Conservation (phyloP, 2,888 invertebrate genomes). For the Encarsia formosa region DNA sequence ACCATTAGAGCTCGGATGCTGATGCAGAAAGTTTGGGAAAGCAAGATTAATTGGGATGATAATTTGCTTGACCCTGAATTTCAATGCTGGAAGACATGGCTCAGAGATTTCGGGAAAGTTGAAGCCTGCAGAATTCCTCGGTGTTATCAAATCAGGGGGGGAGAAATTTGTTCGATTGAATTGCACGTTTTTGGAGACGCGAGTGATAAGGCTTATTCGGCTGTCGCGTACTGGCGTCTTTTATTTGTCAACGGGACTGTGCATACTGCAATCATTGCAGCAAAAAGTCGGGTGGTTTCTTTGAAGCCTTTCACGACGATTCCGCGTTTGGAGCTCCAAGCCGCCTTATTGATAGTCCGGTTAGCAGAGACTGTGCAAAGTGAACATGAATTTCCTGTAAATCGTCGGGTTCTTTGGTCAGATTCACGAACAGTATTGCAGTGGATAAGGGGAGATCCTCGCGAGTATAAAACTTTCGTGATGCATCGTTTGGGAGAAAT, state of each 20-base stretch:
- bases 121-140: not conserved
- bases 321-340: conserved; percentile 3
- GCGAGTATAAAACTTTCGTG: not conserved
- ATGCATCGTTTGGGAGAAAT: not conserved
- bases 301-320: not conserved
- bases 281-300: conserved; percentile 8
- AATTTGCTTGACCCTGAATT: not conserved
- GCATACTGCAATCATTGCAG: not conserved
- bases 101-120: not conserved
- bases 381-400: not conserved
- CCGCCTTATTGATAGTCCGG: not conserved
- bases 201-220: conserved; percentile 30
- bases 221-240: conserved; percentile 28
- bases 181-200: conserved; percentile 34
- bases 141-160: conserved; percentile 14
- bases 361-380: not conserved
- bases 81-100: conserved; percentile 1
- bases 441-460: not conserved
- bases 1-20: conserved; percentile 3
- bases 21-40: conserved; percentile 8
- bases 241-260: not conserved
- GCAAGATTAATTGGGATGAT: conserved; percentile 10
- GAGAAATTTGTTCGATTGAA: no score
- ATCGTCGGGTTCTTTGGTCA: not conserved
- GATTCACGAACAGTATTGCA: not conserved